These are phyloP conservation scores for Nemotelus pantherinus DNA, from an alignment of 2,888 invertebrate species.

Conservation along the genomic window DNA sequence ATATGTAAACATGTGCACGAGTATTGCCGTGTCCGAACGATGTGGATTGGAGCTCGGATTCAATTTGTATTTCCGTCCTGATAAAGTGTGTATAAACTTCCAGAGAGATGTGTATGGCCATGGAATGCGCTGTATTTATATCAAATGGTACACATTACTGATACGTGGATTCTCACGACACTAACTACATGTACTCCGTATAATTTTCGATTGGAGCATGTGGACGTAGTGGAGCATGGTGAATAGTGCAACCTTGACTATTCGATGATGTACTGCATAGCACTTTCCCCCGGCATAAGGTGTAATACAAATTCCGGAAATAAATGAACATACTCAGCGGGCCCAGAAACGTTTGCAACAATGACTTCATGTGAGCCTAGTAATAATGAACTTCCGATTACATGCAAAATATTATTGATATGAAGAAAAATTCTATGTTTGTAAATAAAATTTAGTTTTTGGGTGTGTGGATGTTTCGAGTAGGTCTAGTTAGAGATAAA, in stretches of 20 bases:
- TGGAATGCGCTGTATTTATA: background rate
- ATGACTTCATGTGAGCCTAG: slow-evolving; percentile 37
- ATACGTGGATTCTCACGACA: background rate
- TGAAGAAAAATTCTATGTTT: background rate
- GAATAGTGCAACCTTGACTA: too few species aligned
- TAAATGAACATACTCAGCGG: slow-evolving; percentile 13
- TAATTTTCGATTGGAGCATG: too few species aligned
- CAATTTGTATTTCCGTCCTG: slow-evolving; percentile 21
- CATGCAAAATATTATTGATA: slow-evolving; percentile 30
- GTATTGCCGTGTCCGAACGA: slow-evolving; percentile 15
- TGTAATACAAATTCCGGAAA: slow-evolving; percentile 27
- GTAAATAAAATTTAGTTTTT: background rate
- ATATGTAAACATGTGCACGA: slow-evolving; percentile 42
- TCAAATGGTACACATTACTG: background rate
- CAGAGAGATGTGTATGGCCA: background rate
- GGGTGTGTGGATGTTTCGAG: too few species aligned
- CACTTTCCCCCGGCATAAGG: too few species aligned
- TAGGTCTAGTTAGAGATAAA: background rate
- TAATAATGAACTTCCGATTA: slow-evolving; percentile 41
- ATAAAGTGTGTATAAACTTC: slow-evolving; percentile 15
- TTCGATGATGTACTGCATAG: too few species aligned
- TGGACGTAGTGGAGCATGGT: too few species aligned
- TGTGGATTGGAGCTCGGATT: background rate
- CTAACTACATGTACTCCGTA: background rate
- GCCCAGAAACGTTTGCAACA: background rate